phyloP scores from a whole-genome alignment of 2,797 vertebrate genomes.

The Eupleurogrammus muticus region DNA sequence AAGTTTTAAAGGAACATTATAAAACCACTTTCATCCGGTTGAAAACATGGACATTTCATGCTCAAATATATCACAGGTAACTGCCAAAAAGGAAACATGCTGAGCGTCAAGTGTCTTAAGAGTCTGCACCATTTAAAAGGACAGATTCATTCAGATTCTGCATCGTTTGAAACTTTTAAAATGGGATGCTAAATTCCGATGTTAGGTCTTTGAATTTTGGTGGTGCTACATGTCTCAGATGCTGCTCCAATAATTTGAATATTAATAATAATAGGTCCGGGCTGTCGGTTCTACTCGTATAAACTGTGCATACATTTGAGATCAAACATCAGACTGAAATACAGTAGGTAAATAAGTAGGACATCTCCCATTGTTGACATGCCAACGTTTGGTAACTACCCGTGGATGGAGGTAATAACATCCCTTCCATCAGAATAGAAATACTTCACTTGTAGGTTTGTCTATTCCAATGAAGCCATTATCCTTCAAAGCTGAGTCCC shows the following conservation, averaged over 20 bases:
- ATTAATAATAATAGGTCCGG: conserved; percentile 22
- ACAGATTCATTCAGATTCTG: conserved; percentile 8
- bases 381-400: neutral
- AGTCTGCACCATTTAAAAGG: conserved; percentile 3
- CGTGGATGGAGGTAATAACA: conserved; percentile 2
- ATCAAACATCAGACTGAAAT: conserved; percentile 10
- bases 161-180: conserved; percentile 31
- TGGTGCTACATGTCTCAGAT: conserved; percentile 58
- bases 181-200: conserved; percentile 19
- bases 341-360: conserved; percentile 3
- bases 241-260: conserved; percentile 42
- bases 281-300: neutral
- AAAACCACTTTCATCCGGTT: conserved; percentile 27
- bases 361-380: neutral
- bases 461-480: neutral
- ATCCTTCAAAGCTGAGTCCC: conserved; percentile 2
- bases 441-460: conserved; percentile 5
- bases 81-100: conserved; percentile 51
- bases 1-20: neutral
- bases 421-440: conserved; percentile 9
- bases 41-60: conserved; percentile 52
- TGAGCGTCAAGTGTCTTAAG: conserved; percentile 29
- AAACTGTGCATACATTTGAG: conserved; percentile 13
- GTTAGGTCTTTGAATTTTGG: conserved; percentile 25
- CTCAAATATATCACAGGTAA: conserved; percentile 55